Evolutionary conservation across 2,888 invertebrate species (phyloP).

Genomic region (Cephus spinipes): DNA sequence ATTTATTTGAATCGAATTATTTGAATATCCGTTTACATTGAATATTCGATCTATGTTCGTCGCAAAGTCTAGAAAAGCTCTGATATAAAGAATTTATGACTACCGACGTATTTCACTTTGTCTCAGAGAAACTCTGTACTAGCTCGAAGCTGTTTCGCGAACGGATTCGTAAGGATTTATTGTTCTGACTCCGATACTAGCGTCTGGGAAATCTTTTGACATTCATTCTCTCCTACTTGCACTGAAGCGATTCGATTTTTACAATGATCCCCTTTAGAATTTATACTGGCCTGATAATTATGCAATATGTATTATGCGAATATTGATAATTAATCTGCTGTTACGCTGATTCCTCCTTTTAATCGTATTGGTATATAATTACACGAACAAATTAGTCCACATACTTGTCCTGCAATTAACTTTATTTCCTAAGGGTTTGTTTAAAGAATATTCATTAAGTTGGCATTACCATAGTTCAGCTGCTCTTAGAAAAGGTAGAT

Average conservation of each 20-base stretch:
- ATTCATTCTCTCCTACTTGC: background rate
- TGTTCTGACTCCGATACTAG: background rate
- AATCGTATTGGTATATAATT: background rate
- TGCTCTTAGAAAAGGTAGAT: background rate
- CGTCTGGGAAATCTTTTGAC: background rate
- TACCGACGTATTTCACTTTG: background rate
- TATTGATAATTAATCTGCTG: background rate
- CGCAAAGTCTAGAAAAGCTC: background rate
- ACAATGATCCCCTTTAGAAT: background rate
- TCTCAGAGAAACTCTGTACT: background rate
- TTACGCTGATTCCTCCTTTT: background rate
- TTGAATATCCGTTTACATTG: background rate
- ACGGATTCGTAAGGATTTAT: background rate
- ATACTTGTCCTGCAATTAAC: background rate
- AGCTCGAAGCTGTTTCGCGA: background rate
- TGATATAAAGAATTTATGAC: background rate
- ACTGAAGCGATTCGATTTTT: background rate
- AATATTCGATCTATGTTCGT: background rate
- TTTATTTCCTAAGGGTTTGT: background rate
- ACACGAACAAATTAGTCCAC: background rate
- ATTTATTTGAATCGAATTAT: background rate
- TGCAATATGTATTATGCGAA: background rate
- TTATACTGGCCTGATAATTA: background rate
- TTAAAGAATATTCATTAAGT: background rate
- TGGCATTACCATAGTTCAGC: background rate